A percentile compares a stretch with the other conserved stretches of the same genome.
These are phyloP conservation scores for Drosophila kurseongensis DNA, from an alignment of 1,140 invertebrate species.

Conservation along the genomic window DNA sequence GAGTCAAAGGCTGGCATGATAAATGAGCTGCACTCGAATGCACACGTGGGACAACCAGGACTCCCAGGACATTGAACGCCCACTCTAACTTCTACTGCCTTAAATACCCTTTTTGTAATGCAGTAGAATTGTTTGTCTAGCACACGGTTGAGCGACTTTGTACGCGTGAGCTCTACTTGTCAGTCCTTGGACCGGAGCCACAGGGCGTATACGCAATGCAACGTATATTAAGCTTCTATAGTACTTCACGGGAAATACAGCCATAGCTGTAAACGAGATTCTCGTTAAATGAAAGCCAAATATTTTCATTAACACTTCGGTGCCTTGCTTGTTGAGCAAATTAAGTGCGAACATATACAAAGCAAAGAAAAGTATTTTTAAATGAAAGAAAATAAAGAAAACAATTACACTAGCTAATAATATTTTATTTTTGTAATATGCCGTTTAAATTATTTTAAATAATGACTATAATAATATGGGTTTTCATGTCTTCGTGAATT, in stretches of 20 bases:
- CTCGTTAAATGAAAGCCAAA: constrained; percentile 40
- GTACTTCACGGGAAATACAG: constrained; percentile 5
- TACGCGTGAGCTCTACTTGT: constrained; percentile 5
- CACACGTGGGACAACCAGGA: constrained; percentile 26
- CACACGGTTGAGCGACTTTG: not conserved
- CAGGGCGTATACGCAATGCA: constrained; percentile 44
- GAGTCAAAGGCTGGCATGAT: constrained; percentile 44
- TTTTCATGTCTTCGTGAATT: not conserved
- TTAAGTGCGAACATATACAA: constrained; percentile 28
- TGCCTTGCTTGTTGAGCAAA: constrained; percentile 11
- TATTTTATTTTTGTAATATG: too few species aligned
- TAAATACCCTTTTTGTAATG: constrained; percentile 17
- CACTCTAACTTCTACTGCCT: not conserved
- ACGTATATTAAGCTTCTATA: constrained; percentile 9
- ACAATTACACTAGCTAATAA: too few species aligned
- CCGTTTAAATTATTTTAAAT: too few species aligned
- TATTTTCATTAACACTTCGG: constrained; percentile 38
- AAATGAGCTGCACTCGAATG: constrained; percentile 59
- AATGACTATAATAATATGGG: too few species aligned
- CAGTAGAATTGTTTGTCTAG: constrained; percentile 30
- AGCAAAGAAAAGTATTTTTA: not conserved
- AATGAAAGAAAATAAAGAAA: too few species aligned
- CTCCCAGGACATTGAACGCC: not conserved
- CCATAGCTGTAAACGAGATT: constrained; percentile 30
- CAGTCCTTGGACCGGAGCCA: constrained; percentile 18